Evolutionary conservation across 2,888 invertebrate species (phyloP).

Genomic region (Eupithecia exiguata): DNA sequence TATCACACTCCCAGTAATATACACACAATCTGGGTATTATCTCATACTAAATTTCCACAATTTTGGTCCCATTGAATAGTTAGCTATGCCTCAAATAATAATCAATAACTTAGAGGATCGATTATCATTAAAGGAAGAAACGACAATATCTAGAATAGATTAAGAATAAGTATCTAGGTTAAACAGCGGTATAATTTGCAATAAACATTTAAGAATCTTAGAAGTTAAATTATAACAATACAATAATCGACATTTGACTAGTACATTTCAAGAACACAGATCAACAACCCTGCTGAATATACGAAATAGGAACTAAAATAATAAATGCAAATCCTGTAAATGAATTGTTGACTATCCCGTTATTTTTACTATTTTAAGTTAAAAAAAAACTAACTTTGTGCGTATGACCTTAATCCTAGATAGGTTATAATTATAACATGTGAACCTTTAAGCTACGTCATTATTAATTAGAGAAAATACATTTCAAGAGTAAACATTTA

Average conservation of each 20-base stretch:
- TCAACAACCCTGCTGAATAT: constrained; percentile 64
- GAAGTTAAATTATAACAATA: constrained; percentile 21
- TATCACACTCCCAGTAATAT: constrained; percentile 62
- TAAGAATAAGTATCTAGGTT: constrained; percentile 18
- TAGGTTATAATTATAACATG: constrained; percentile 25
- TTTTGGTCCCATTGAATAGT: constrained; percentile 75
- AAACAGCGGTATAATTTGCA: constrained; percentile 11
- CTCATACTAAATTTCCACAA: constrained; percentile 51
- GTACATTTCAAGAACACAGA: constrained; percentile 64
- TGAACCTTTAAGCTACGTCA: constrained; percentile 39
- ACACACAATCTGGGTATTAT: constrained; percentile 57
- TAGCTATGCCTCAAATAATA: constrained; percentile 74
- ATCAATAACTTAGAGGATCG: constrained; percentile 43
- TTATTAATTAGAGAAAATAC: constrained; percentile 45
- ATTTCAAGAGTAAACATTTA: constrained; percentile 47
- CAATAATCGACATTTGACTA: constrained; percentile 53
- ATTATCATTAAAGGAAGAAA: constrained; percentile 33
- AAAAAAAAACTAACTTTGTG: constrained; percentile 37
- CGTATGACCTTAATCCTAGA: constrained; percentile 45
- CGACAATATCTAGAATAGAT: constrained; percentile 33
- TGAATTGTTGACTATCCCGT: constrained; percentile 14
- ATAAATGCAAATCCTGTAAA: constrained; percentile 43
- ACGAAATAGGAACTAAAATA: constrained; percentile 43
- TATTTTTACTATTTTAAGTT: constrained; percentile 21
- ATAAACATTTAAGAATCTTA: constrained; percentile 3